Conservation (phyloP, 64 coral and sea anemone genomes). For the Dendrophyllia cribrosa region DNA sequence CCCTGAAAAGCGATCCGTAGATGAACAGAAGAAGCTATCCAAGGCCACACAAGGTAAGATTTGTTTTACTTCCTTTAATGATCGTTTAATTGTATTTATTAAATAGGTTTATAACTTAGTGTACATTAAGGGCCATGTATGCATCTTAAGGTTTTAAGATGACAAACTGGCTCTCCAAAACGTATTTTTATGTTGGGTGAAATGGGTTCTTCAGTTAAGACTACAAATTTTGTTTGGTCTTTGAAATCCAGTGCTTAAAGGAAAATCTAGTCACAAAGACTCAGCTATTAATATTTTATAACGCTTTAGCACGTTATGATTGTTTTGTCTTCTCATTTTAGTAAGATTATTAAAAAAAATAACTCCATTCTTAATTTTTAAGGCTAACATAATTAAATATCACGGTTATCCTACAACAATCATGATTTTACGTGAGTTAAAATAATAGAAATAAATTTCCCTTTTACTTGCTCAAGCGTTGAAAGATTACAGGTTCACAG, state of each 20-base stretch:
- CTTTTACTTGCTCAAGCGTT: neutral
- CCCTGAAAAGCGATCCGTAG: slow-evolving; percentile 37
- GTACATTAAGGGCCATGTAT: neutral
- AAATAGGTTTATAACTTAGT: neutral
- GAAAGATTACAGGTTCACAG: neutral
- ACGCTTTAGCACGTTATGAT: neutral
- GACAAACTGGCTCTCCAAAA: no score
- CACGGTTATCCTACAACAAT: neutral
- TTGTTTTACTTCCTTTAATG: neutral
- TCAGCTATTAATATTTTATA: slow-evolving; percentile 39
- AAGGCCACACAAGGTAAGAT: slow-evolving; percentile 31
- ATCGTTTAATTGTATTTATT: neutral
- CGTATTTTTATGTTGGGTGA: no score
- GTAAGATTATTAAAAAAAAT: neutral
- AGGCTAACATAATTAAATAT: neutral
- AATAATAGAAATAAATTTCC: neutral
- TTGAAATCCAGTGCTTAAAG: neutral
- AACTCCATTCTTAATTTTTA: neutral
- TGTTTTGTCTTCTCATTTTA: slow-evolving; percentile 11
- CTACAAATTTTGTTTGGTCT: neutral
- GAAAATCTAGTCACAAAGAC: slow-evolving; percentile 20
- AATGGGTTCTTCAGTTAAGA: no score
- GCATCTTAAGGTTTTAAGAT: no score
- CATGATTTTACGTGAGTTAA: neutral
- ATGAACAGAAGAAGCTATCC: neutral